Base-by-base conservation (phyloP, 2,797 vertebrate species). In the Orientallactaga sibirica region DNA sequence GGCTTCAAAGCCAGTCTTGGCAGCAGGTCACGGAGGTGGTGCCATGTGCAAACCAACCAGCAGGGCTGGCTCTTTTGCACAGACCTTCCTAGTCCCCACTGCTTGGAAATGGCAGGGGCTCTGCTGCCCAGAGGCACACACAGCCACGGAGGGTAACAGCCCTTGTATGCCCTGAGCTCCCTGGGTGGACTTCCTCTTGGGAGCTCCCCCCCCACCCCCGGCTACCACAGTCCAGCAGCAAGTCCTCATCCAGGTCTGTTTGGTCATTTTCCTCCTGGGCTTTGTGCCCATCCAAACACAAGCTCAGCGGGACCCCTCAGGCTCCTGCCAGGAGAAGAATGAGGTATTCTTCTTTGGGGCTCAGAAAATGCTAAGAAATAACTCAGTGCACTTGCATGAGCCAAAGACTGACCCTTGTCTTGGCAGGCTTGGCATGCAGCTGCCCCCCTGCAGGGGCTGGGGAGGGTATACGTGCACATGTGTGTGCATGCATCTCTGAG, bases 201-300 rank as follows among this genome's bases (percentile, higher is more conserved):
- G 62, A 4, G 24, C 90, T 91, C 70, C 61, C 73, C 70, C 33
- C 33, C 33, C 33, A 37, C 33, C 33, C 66, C 70, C 3, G 10
- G 66, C 73, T 83, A 19, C 64, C 25, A 3, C 0, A 1, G 81
- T 55, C 67, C 77, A 12, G 43, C 15, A 2, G 68, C 62, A 25
- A 3, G 6, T 19, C 11, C 61, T 91, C 77, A 52, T 91, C 75
- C 92, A 71, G 67, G 74, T 76, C 81, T 6, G 3, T 27, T 55
- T 22, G 43, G 76, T 76, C 82, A 11, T 91, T 83, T 90, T 41
- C 37, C 43, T 87, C 43, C 90, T 64, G 90, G 95, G 96, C 92
- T 73, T 58, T 8, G 29, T 61, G 96, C 93, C 91, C 80, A 68
- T 37, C 41, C 90, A 95, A 91, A 97, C 89, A 90, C 85, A 73